These are phyloP conservation scores for Pampusana beccarii DNA, from an alignment of 2,113 vertebrate genomes.

Conservation along the genomic window DNA sequence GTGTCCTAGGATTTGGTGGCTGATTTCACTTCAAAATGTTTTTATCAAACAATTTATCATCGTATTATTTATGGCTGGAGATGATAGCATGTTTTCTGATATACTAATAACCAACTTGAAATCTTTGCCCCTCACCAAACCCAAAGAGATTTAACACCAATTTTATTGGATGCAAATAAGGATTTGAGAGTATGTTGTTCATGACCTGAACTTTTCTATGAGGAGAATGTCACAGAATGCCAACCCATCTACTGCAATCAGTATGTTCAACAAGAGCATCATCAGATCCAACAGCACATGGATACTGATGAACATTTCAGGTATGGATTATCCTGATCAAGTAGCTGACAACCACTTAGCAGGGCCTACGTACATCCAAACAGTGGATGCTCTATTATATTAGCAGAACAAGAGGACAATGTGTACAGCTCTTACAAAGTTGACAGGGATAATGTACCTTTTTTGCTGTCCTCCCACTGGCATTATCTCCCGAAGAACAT, in stretches of 20 bases:
- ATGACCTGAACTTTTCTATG: background rate
- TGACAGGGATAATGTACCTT: background rate
- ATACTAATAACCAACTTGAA: background rate
- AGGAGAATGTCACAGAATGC: background rate
- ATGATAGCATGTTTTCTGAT: background rate
- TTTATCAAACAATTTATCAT: background rate
- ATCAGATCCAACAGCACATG: background rate
- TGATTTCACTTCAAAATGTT: background rate
- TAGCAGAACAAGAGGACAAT: background rate
- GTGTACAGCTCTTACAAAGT: background rate
- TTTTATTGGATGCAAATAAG: background rate
- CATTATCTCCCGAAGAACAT: background rate
- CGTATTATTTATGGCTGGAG: background rate
- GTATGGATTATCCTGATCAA: background rate
- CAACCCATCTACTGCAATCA: background rate
- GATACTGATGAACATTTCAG: background rate
- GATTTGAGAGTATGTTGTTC: background rate
- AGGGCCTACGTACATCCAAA: background rate
- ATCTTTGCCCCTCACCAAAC: background rate
- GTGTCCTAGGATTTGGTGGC: background rate
- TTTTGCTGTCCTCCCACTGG: background rate
- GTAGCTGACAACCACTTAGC: background rate
- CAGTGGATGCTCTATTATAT: background rate
- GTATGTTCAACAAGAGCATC: background rate
- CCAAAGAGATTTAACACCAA: background rate